Evolutionary conservation across 2,113 vertebrate species (phyloP), one percentile per base, ranked within the genome.

Genomic region (Rhinichthys klamathensis): DNA sequence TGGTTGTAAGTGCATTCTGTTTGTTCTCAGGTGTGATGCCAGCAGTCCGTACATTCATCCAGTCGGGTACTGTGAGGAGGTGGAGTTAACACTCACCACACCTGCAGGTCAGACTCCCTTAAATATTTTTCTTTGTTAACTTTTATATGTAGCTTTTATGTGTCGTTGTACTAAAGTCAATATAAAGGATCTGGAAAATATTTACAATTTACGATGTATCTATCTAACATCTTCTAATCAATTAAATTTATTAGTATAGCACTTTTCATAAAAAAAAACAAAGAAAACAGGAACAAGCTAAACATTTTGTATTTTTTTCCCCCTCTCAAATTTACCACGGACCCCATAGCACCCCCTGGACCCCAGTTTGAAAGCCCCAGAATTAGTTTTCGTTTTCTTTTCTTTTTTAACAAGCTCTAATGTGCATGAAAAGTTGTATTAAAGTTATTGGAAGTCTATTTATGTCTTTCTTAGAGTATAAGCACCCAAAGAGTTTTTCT

Each of bases 21-120:
- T 58, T 65, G 25, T 82, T 61, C 38, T 21, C 75, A 97, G 97
- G 97, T 98, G 97, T 91, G 97, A 98, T 82, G 94, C 96, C 1
- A 97, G 96, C 93, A 97, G 96, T 92, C 96, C 96, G 0, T 98
- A 96, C 87, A 97, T 98, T 83, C 96, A 94, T 90, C 97, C 97
- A 58, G 96, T 98, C 16, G 97, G 97, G 8, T 97, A 93, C 88
- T 97, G 96, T 90, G 95, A 97, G 90, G 97, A 96, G 88, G 92
- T 91, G 69, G 93, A 93, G 89, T 90, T 95, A 69, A 95, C 94
- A 18, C 90, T 98, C 86, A 97, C 96, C 84, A 95, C 95, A 16
- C 97, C 97, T 92, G 95, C 96, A 90, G 96, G 97, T 97, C 93
- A 89, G 94, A 93, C 83, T 51, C 16, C 23, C 49, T 61, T 75